A percentile compares a stretch with the other conserved stretches of the same genome.
phyloP scores from a whole-genome alignment of 2,113 vertebrate genomes.

The Junco hyemalis region DNA sequence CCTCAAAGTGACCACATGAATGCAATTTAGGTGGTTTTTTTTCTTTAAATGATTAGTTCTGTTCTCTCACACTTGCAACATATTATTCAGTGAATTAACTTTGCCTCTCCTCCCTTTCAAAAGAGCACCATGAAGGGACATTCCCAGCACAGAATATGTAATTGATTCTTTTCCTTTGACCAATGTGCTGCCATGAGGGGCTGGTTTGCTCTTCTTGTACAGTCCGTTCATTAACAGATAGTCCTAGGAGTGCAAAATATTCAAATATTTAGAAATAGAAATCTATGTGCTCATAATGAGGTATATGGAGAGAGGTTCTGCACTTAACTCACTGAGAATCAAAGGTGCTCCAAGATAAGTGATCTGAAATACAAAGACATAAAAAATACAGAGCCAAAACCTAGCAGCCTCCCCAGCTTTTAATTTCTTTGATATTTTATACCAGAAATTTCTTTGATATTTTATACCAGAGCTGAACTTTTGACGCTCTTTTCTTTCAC shows the following conservation, averaged over 20 bases:
- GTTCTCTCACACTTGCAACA: not conserved
- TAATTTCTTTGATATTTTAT: not conserved
- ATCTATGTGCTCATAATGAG: not conserved
- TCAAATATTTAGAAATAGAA: not conserved
- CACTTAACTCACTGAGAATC: not conserved
- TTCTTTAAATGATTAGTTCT: not conserved
- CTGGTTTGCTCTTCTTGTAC: not conserved
- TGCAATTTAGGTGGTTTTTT: not conserved
- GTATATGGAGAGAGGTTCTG: not conserved
- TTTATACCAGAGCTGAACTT: not conserved
- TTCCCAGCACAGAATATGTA: not conserved
- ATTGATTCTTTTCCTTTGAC: not conserved
- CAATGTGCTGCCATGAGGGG: not conserved
- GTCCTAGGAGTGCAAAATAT: not conserved
- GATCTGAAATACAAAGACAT: not conserved
- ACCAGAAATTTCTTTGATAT: not conserved
- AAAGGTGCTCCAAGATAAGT: not conserved
- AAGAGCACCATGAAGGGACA: not conserved
- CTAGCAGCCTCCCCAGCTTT: not conserved
- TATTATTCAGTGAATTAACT: constrained; percentile 17
- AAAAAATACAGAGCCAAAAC: not conserved
- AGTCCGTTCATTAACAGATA: not conserved
- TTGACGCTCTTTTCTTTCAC: not conserved
- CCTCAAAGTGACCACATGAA: not conserved
- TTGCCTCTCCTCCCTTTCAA: not conserved